phyloP scores from a whole-genome alignment of 2,113 vertebrate species.

The Heteronetta atricapilla region DNA sequence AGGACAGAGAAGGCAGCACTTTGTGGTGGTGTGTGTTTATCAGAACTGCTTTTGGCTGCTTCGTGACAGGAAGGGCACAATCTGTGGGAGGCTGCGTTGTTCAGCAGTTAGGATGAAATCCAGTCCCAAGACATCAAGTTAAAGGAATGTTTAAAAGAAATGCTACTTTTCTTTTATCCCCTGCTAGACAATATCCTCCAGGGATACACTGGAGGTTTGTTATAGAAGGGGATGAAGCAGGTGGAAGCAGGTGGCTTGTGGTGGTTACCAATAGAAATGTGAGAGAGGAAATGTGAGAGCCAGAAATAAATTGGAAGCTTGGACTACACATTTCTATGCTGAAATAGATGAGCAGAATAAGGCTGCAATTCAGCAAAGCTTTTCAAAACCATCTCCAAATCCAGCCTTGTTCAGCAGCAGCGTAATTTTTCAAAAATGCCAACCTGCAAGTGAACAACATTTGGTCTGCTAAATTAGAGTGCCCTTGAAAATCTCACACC shows the following conservation, averaged over 20 bases:
- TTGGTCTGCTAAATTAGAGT: background rate
- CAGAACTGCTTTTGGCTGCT: background rate
- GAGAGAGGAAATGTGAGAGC: background rate
- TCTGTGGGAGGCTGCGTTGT: background rate
- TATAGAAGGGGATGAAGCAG: background rate
- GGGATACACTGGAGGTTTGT: background rate
- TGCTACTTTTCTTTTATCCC: background rate
- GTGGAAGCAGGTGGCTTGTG: background rate
- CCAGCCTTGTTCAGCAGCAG: background rate
- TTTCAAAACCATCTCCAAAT: background rate
- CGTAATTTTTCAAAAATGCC: background rate
- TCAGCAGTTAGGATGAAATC: background rate
- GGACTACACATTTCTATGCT: background rate
- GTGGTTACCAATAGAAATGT: background rate
- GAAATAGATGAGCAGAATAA: background rate
- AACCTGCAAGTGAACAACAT: background rate
- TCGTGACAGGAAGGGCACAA: background rate
- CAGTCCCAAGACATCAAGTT: background rate
- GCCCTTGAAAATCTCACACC: background rate
- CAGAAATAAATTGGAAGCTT: background rate
- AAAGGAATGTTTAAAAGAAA: background rate
- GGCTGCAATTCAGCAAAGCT: conserved; percentile 34
- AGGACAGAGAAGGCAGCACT: background rate
- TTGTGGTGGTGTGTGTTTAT: fast-evolving
- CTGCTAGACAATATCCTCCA: background rate